These are phyloP conservation scores for Pristionchus exspectatus DNA, from an alignment of 2,888 invertebrate genomes.

Conservation along the genomic window DNA sequence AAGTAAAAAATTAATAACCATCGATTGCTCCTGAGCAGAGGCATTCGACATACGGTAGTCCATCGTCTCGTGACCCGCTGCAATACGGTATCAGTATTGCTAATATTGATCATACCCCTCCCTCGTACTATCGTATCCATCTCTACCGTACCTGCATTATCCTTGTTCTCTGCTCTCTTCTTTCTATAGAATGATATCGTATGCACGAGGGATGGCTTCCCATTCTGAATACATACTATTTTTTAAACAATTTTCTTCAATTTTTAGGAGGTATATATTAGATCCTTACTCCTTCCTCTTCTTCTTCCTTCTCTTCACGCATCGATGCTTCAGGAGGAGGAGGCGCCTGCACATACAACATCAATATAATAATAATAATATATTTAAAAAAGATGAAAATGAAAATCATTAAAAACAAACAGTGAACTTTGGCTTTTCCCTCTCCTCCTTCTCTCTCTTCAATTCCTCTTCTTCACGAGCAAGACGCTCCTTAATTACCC, in stretches of 20 bases:
- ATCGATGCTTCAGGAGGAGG: constrained; percentile 46
- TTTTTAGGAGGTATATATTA: not conserved
- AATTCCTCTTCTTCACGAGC: constrained; percentile 34
- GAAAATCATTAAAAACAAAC: not conserved
- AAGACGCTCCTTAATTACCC: constrained; percentile 6
- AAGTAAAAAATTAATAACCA: not conserved
- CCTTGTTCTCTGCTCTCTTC: constrained; percentile 44
- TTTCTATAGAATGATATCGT: constrained; percentile 55
- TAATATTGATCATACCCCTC: not conserved
- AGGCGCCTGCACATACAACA: not conserved
- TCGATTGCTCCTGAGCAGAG: constrained; percentile 21
- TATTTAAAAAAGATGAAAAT: not conserved
- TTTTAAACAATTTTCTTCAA: not conserved
- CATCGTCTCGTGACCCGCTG: constrained; percentile 39
- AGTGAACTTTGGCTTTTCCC: constrained; percentile 1
- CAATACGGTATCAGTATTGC: not conserved
- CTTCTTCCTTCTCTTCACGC: constrained; percentile 30
- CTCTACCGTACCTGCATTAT: not conserved
- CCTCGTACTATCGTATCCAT: not conserved
- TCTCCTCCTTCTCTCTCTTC: constrained; percentile 26
- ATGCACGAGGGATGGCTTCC: constrained; percentile 38
- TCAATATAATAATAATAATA: not conserved
- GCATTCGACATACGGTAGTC: constrained; percentile 33
- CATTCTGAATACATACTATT: not conserved
- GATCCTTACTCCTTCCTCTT: constrained; percentile 2